These are phyloP conservation scores for Oreocharis arfaki DNA, from an alignment of 2,113 vertebrate genomes.

Conservation along the genomic window DNA sequence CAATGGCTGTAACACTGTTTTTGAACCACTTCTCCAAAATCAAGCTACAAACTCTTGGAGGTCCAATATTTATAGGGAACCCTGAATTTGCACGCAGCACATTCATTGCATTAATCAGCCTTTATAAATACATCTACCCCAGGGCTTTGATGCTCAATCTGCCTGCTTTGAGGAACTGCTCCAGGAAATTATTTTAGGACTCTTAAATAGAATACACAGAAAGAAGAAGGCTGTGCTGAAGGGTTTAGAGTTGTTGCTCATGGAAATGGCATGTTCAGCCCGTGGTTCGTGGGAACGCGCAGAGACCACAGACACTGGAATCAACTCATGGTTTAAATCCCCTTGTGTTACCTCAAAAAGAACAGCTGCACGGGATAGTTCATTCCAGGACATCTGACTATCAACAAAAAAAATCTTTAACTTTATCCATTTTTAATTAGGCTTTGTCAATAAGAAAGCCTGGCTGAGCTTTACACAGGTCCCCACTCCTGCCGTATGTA, in stretches of 20 bases:
- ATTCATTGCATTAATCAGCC: background rate
- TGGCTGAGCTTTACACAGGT: background rate
- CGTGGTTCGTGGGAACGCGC: background rate
- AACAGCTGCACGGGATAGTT: background rate
- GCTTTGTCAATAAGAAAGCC: slow-evolving; percentile 10
- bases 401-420: background rate
- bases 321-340: background rate
- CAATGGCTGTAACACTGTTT: background rate
- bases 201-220: slow-evolving; percentile 17
- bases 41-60: background rate
- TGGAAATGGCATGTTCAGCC: background rate
- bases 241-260: background rate
- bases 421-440: slow-evolving; percentile 50
- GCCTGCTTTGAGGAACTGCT: background rate
- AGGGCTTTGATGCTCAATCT: slow-evolving; percentile 39
- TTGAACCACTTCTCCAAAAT: background rate
- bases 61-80: background rate
- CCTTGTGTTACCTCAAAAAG: background rate
- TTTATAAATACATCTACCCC: slow-evolving; percentile 33
- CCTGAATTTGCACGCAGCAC: slow-evolving; percentile 4
- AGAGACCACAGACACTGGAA: background rate
- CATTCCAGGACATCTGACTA: background rate
- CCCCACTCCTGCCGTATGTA: background rate
- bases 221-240: background rate
- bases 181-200: slow-evolving; percentile 6